Evolutionary conservation across 2,888 invertebrate species (phyloP).

Genomic region (Ichneumon xanthorius): DNA sequence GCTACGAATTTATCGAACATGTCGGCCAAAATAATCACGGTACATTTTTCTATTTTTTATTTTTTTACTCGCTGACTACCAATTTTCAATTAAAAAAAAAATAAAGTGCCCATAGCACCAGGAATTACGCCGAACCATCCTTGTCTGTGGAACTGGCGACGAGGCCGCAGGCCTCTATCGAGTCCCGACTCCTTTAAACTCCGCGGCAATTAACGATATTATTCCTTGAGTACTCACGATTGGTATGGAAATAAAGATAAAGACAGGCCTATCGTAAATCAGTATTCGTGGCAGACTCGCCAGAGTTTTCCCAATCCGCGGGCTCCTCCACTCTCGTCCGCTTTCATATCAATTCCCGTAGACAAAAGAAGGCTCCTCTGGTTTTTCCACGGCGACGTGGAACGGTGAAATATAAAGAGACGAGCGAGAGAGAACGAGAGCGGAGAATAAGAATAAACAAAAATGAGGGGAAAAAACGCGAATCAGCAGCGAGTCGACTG

Average conservation of each 20-base stretch:
- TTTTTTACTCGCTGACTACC: too few species aligned
- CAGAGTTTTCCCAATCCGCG: slow-evolving; percentile 24
- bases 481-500: slow-evolving; percentile 43
- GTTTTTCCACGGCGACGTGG: slow-evolving; percentile 36
- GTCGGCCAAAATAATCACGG: too few species aligned
- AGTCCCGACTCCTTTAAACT: not conserved
- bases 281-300: slow-evolving; percentile 37
- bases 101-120: not conserved
- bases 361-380: slow-evolving; percentile 44
- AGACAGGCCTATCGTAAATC: slow-evolving; percentile 34
- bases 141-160: not conserved
- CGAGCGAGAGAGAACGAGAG: not conserved
- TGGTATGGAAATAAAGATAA: not conserved
- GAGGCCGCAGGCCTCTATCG: not conserved
- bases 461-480: slow-evolving; percentile 3
- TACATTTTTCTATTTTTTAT: too few species aligned
- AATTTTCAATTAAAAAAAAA: too few species aligned
- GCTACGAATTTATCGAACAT: too few species aligned
- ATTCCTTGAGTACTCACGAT: slow-evolving; percentile 27
- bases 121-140: slow-evolving; percentile 13
- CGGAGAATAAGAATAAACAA: not conserved
- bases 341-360: slow-evolving; percentile 54
- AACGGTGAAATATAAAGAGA: slow-evolving; percentile 9
- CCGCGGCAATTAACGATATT: slow-evolving; percentile 57
- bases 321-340: slow-evolving; percentile 31